Percentiles rank a stretch among this genome's conserved stretches.
phyloP scores from a whole-genome alignment of 2,888 invertebrate species.

The Isotomurus palustris region DNA sequence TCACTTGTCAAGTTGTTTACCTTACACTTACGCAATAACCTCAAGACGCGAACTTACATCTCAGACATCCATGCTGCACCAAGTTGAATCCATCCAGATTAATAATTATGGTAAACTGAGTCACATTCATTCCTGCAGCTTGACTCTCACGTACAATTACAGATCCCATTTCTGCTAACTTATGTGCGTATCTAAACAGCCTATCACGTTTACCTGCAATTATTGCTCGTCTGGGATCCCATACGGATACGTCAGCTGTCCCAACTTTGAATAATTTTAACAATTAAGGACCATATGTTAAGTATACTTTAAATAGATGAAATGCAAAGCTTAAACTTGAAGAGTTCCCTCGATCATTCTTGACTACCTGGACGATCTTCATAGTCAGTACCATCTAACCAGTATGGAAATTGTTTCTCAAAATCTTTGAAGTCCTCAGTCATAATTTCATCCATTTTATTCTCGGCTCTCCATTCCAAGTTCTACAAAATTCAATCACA shows the following conservation, averaged over 20 bases:
- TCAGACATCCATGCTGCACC: conserved; percentile 1
- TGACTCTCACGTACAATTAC: neutral
- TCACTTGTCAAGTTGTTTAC: neutral
- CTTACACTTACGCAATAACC: neutral
- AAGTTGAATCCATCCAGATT: conserved; percentile 7
- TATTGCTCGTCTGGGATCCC: conserved; percentile 5
- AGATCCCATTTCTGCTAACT: neutral
- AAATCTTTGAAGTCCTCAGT: conserved; percentile 1
- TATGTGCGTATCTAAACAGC: neutral
- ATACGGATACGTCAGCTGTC: conserved; percentile 1
- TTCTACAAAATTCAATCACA: neutral
- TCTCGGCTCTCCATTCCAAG: neutral
- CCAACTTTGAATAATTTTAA: no score
- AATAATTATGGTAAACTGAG: conserved; percentile 6
- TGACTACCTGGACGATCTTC: conserved; percentile 8
- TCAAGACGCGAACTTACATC: neutral
- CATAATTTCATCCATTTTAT: conserved; percentile 1
- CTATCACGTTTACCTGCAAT: neutral
- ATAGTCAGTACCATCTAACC: conserved; percentile 3
- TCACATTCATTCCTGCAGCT: conserved; percentile 1
- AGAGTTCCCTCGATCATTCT: neutral
- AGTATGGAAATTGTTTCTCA: conserved; percentile 1
- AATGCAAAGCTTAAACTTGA: neutral
- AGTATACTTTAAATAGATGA: neutral
- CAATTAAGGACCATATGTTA: neutral